Evolutionary conservation across 1,140 invertebrate genomes (phyloP).

Genomic region (Drosophila quadrilineata): DNA sequence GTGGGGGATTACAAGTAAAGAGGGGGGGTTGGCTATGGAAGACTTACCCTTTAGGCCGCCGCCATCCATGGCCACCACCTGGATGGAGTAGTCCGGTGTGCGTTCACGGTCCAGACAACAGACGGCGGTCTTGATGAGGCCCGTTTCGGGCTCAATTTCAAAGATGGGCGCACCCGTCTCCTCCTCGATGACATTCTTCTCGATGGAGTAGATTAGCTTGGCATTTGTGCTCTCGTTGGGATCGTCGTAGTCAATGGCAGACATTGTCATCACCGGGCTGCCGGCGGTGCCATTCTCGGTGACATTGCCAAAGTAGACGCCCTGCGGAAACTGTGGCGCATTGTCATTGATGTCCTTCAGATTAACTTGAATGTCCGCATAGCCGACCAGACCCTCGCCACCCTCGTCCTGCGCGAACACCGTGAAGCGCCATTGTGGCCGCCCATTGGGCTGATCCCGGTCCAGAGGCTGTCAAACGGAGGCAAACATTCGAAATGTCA

Average conservation of each 20-base stretch:
- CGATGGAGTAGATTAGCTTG: constrained; percentile 85
- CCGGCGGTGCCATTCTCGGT: constrained; percentile 86
- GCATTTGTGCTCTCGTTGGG: constrained; percentile 86
- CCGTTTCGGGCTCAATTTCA: constrained; percentile 85
- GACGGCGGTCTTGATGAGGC: constrained; percentile 85
- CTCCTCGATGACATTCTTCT: constrained; percentile 87
- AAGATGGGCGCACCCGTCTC: constrained; percentile 85
- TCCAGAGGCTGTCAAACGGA: constrained; percentile 83
- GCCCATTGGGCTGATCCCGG: constrained; percentile 87
- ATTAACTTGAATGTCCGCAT: constrained; percentile 88
- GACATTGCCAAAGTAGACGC: constrained; percentile 85
- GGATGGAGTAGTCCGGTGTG: constrained; percentile 86
- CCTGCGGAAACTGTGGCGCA: constrained; percentile 87
- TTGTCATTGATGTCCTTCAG: constrained; percentile 90
- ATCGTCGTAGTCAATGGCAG: constrained; percentile 87
- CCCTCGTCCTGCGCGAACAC: constrained; percentile 88
- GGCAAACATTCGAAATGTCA: not conserved
- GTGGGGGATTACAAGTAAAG: constrained; percentile 31
- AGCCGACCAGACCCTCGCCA: constrained; percentile 87
- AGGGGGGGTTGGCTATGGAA: not conserved
- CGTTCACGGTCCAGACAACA: constrained; percentile 86
- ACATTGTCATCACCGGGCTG: constrained; percentile 87
- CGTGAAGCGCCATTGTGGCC: constrained; percentile 88
- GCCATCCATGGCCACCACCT: constrained; percentile 85
- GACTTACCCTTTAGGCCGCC: constrained; percentile 84